A percentile compares a stretch with the other conserved stretches of the same genome.
phyloP scores from a whole-genome alignment of 2,797 vertebrate species.

The Margarornis squamiger region DNA sequence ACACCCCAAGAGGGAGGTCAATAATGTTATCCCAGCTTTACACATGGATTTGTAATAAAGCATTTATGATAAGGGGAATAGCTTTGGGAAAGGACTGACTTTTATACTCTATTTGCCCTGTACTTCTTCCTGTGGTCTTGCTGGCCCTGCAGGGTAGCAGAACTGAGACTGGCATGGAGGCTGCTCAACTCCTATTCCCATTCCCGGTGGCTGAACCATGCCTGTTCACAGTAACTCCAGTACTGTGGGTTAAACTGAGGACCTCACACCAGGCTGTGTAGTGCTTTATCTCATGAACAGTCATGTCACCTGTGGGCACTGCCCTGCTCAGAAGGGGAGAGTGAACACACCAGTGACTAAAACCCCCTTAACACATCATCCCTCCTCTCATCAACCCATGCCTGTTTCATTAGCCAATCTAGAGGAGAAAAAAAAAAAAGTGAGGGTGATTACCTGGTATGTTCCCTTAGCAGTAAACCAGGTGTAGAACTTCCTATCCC shows the following conservation, averaged over 20 bases:
- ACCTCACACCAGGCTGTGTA: neutral
- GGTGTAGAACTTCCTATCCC: neutral
- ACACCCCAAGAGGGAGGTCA: neutral
- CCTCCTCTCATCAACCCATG: neutral
- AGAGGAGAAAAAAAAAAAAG: neutral
- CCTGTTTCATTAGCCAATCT: neutral
- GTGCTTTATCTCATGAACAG: neutral
- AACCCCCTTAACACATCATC: fast-evolving
- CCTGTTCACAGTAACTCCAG: neutral
- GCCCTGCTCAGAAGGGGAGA: neutral
- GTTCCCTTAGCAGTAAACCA: neutral
- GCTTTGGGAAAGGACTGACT: neutral
- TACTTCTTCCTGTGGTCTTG: neutral
- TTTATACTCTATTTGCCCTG: neutral
- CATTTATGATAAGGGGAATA: neutral
- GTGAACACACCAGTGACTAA: neutral
- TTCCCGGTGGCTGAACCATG: neutral
- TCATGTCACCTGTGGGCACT: neutral
- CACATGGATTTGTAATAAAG: neutral
- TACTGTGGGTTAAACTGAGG: neutral
- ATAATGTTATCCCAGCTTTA: neutral
- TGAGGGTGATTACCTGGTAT: neutral
- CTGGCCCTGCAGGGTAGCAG: neutral
- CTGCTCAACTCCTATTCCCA: neutral
- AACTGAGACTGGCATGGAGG: neutral